Evolutionary conservation across 2,797 vertebrate species (phyloP).

Genomic region (Staurois parvus): DNA sequence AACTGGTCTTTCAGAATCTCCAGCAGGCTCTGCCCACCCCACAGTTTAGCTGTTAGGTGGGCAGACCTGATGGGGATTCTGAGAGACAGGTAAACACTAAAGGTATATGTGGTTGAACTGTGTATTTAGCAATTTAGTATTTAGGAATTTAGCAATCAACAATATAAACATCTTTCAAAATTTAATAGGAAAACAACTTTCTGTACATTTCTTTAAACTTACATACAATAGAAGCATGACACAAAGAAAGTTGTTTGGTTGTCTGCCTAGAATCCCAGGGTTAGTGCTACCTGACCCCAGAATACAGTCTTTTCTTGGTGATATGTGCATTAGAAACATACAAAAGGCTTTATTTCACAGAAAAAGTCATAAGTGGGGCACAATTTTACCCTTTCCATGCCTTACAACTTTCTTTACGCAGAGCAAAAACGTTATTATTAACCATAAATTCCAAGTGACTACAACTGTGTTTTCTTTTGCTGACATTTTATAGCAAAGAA

Average conservation of each 20-base stretch:
- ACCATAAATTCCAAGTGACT: constrained; percentile 4
- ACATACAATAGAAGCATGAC: background rate
- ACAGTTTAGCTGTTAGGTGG: too few relatives aligned
- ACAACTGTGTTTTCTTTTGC: constrained; percentile 16
- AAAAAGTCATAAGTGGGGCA: background rate
- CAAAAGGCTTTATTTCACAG: constrained; percentile 5
- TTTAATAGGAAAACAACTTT: background rate
- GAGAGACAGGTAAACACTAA: too few relatives aligned
- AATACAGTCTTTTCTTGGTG: background rate
- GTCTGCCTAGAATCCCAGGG: background rate
- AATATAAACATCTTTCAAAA: constrained; percentile 4
- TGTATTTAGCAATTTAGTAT: too few relatives aligned
- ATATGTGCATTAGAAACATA: background rate
- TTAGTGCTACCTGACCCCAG: background rate
- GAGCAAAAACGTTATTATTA: constrained; percentile 30
- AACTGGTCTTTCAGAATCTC: too few relatives aligned
- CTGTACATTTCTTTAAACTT: background rate
- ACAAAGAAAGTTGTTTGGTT: background rate
- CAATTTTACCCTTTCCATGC: background rate
- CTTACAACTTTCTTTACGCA: constrained; percentile 3
- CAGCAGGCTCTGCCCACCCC: too few relatives aligned
- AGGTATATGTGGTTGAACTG: too few relatives aligned
- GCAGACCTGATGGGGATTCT: too few relatives aligned
- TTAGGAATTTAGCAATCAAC: too few relatives aligned
- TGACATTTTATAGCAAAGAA: constrained; percentile 23